Conservation (phyloP, 2,113 vertebrate species). For the Polypterus senegalus region DNA sequence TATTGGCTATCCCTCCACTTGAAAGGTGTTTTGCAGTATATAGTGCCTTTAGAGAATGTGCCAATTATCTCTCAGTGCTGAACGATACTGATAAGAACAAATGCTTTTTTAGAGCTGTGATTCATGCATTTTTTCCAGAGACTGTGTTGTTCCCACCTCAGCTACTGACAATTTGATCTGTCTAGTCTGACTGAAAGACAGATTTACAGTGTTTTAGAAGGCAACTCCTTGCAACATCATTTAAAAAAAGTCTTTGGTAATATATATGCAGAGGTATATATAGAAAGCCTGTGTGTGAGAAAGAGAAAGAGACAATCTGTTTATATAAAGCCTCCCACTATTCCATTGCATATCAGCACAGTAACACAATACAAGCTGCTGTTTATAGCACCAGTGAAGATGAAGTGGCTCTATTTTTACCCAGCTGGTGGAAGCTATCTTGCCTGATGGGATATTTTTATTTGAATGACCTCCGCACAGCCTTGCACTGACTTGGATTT, state of each 20-base stretch:
- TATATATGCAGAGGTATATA: constrained; percentile 33
- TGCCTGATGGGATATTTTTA: constrained; percentile 25
- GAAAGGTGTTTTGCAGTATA: too few species aligned
- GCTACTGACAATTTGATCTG: too few species aligned
- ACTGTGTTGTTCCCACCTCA: too few species aligned
- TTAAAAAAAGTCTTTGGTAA: constrained; percentile 23
- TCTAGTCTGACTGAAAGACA: too few species aligned
- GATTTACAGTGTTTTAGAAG: too few species aligned
- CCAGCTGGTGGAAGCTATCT: constrained; percentile 25
- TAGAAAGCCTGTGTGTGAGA: background rate
- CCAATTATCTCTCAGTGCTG: too few species aligned
- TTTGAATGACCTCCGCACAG: constrained; percentile 21
- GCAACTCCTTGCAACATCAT: too few species aligned
- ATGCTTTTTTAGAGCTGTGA: too few species aligned
- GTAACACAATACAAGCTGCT: constrained; percentile 30
- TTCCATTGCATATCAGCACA: constrained; percentile 27
- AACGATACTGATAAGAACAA: too few species aligned
- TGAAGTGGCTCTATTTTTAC: constrained; percentile 31
- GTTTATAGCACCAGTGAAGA: constrained; percentile 26
- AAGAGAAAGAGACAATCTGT: constrained; percentile 13
- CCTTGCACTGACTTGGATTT: constrained; percentile 23
- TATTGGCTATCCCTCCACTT: too few species aligned
- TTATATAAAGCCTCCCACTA: constrained; percentile 32
- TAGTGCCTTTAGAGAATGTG: too few species aligned
- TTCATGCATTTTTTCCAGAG: too few species aligned